Percentiles rank a stretch among this genome's conserved stretches.
Evolutionary conservation across 2,888 invertebrate species (phyloP).

Genomic region (Epistrophe eligans): DNA sequence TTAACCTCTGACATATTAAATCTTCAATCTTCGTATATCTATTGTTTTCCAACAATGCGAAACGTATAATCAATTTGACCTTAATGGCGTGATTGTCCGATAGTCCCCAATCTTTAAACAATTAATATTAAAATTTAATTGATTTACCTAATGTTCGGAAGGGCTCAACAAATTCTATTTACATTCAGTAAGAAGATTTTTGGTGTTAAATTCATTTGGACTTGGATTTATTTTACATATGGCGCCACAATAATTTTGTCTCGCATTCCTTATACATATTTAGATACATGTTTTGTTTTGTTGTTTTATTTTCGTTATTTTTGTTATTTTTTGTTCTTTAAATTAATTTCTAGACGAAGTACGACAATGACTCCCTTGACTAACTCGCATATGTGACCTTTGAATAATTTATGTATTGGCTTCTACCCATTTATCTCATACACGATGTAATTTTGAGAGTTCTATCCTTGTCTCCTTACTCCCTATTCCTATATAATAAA

Average conservation of each 20-base stretch:
- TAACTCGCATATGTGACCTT: slow-evolving; percentile 19
- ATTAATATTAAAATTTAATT: neutral
- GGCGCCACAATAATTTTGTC: slow-evolving; percentile 20
- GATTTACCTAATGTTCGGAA: neutral
- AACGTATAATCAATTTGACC: neutral
- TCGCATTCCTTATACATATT: neutral
- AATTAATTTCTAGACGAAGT: slow-evolving; percentile 24
- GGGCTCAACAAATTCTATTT: neutral
- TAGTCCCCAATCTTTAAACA: neutral
- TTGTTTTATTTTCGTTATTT: slow-evolving; percentile 1
- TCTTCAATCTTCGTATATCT: neutral
- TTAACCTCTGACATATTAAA: neutral
- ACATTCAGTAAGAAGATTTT: neutral
- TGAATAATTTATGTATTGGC: slow-evolving; percentile 37
- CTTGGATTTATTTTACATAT: slow-evolving; percentile 23
- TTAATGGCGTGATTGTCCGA: neutral
- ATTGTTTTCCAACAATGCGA: neutral
- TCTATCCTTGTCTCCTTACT: slow-evolving; percentile 9
- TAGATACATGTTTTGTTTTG: neutral
- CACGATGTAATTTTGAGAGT: slow-evolving; percentile 26
- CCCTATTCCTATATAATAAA: neutral
- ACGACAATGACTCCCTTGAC: neutral
- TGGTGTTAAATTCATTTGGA: neutral
- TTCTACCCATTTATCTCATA: slow-evolving; percentile 34
- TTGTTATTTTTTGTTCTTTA: slow-evolving; percentile 6